Percentiles rank a stretch among this genome's conserved stretches.
Evolutionary conservation across 2,797 vertebrate genomes (phyloP).

Genomic region (Premnoplex brunnescens): DNA sequence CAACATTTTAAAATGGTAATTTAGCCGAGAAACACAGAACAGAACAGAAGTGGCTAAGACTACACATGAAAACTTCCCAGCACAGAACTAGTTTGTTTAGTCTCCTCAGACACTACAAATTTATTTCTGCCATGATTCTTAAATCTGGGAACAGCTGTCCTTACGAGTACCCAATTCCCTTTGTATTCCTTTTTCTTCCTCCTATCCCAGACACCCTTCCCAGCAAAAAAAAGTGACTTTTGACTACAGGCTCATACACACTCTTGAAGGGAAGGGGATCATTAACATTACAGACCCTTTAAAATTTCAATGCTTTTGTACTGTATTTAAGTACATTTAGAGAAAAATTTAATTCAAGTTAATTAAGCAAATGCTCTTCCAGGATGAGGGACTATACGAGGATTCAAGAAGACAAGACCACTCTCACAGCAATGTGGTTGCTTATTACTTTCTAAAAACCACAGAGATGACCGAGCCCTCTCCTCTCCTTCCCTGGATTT

Average conservation of each 20-base stretch:
- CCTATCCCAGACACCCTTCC: background rate
- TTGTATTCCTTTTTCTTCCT: background rate
- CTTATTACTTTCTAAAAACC: background rate
- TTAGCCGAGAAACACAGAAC: background rate
- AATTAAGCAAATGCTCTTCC: background rate
- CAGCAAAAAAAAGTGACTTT: background rate
- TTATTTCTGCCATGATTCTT: background rate
- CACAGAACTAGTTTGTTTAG: background rate
- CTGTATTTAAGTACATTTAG: background rate
- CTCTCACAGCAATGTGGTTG: background rate
- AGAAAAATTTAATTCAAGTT: background rate
- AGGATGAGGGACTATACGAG: background rate
- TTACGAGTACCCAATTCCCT: background rate
- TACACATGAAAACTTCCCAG: background rate
- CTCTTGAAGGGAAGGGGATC: background rate
- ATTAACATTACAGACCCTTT: background rate
- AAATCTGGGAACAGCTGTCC: conserved; percentile 21
- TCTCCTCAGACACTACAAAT: background rate
- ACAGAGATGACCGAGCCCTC: background rate
- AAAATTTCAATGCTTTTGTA: background rate
- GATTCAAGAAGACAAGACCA: background rate
- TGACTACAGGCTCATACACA: background rate
- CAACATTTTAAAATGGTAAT: background rate
- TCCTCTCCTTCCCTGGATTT: background rate
- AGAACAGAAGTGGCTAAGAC: background rate